A percentile compares a stretch with the other conserved stretches of the same genome.
Evolutionary conservation across 2,888 invertebrate genomes (phyloP).

Genomic region (Sinotaia quadrata): DNA sequence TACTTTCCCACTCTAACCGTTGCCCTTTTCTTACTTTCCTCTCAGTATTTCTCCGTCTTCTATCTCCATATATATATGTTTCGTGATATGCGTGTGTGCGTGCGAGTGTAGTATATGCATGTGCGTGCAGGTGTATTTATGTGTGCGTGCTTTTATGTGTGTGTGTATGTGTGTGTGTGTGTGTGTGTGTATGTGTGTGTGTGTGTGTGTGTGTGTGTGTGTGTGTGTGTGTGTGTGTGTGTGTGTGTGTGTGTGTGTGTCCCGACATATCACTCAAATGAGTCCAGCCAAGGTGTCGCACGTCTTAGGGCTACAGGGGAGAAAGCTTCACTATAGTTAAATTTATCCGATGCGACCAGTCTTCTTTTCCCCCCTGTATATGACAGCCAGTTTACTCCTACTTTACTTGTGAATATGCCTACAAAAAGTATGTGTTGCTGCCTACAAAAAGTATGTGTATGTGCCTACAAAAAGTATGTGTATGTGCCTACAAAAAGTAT

Average conservation of each 20-base stretch:
- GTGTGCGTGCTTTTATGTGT: neutral
- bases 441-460: no score
- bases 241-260: constrained; percentile 10
- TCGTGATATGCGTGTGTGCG: neutral
- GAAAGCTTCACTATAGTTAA: no score
- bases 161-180: neutral
- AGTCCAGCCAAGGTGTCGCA: no score
- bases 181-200: neutral
- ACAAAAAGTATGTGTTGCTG: no score
- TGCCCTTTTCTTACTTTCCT: neutral
- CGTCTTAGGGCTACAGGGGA: no score
- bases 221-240: constrained; percentile 12
- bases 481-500: no score
- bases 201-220: neutral
- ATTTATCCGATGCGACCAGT: no score
- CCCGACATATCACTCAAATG: no score
- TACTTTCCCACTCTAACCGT: neutral
- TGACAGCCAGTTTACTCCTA: no score
- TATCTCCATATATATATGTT: neutral
- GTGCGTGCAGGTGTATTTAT: neutral
- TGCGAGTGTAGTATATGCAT: neutral
- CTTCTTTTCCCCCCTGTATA: no score
- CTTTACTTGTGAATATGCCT: no score
- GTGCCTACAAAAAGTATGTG: no score
- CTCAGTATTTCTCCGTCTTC: neutral